Conservation (phyloP, 2,797 vertebrate species). For the Thamnophis elegans region DNA sequence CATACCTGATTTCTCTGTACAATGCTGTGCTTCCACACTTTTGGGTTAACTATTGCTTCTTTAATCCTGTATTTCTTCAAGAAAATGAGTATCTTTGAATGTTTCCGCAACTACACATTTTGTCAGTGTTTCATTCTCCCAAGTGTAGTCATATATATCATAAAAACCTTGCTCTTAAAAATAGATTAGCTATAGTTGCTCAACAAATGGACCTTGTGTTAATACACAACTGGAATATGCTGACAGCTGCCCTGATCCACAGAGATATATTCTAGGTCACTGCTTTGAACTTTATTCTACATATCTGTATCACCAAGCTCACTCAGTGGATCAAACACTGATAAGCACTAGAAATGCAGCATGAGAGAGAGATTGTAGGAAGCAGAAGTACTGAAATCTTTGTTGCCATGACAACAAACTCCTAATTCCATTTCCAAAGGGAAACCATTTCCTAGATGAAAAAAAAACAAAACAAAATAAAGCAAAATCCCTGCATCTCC, state of each 20-base stretch:
- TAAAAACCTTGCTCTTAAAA: background rate
- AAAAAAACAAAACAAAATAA: slow-evolving; percentile 42
- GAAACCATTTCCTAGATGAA: slow-evolving; percentile 31
- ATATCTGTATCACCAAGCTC: slow-evolving; percentile 25
- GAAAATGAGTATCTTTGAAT: background rate
- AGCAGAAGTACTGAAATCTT: slow-evolving; percentile 39
- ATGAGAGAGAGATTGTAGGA: slow-evolving; percentile 41
- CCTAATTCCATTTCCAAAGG: slow-evolving; percentile 57
- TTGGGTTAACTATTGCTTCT: background rate
- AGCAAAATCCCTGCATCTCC: slow-evolving; percentile 15
- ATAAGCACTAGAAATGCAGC: slow-evolving; percentile 31
- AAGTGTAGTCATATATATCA: background rate
- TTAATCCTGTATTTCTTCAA: background rate
- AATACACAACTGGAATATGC: background rate
- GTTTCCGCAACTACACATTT: background rate
- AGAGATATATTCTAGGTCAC: slow-evolving; percentile 33
- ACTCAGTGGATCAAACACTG: slow-evolving; percentile 40
- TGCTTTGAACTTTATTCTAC: slow-evolving; percentile 34
- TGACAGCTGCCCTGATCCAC: background rate
- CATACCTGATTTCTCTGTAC: background rate
- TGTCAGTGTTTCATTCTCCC: background rate
- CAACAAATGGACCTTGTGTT: background rate
- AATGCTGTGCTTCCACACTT: background rate
- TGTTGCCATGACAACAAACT: slow-evolving; percentile 58
- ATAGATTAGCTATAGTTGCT: background rate